Evolutionary conservation across 2,797 vertebrate genomes (phyloP), one percentile per base, ranked within the genome.

Genomic region (Sciurus carolinensis): DNA sequence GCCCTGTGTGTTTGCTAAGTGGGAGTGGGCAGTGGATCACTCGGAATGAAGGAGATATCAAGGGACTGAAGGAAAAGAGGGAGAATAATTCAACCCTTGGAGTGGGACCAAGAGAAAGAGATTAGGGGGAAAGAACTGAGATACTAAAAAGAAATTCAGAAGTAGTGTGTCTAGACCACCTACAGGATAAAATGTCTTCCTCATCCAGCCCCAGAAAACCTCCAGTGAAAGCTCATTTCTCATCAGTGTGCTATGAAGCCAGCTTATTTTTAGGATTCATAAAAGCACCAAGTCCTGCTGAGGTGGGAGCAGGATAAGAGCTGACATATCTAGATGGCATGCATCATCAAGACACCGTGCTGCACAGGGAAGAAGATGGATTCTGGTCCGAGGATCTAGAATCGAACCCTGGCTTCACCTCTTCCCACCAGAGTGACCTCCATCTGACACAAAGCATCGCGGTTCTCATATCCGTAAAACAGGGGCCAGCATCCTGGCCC

Each of bases 141-240:
- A 71, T 47, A n/a, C 39, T 67, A 88, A 75, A 86, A 75, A 33
- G 28, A 18, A 94, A 66, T 67, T 85, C 39, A 50, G 44, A 62
- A 14, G 66, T 39, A 52, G 26, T 67, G 66, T 80, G 75, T 67
- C 47, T 2, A 39, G 57, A 62, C 33, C 47, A 57, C 13, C 3
- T 44, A 69, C 36, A 24, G 4, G 3, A 9, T 13, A 80, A 87
- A 83, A 88, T 30, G 15, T 26, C 90, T 84, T 84, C 77, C 47
- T 93, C 54, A 44, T 50, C 28, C 9, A 1, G 62, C 28, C 73
- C 66, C 33, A 62, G 67, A 82, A 90, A 92, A 88, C 77, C 93
- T 90, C 42, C 14, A 18, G 57, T 7, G 11, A 80, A 72, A 71
- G 15, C 22, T 77, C 67, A 57, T 39, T 67, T 85, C 82, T 79